Evolutionary conservation across 2,888 invertebrate species (phyloP).

Genomic region (Cenopis cana): DNA sequence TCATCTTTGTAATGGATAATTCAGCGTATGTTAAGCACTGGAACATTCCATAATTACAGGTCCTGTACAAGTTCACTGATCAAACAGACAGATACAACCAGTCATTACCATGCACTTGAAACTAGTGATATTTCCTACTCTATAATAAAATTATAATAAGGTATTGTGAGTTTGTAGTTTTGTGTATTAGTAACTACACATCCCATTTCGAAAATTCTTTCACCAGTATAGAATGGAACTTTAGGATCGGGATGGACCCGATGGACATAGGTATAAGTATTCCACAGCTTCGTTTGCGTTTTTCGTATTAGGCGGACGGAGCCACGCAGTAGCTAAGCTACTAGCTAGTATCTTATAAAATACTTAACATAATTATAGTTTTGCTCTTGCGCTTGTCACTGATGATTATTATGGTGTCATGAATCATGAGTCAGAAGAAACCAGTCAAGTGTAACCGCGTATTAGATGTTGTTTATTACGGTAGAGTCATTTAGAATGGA

Average conservation of each 20-base stretch:
- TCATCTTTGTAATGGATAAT: slow-evolving; percentile 13
- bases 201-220: too few species aligned
- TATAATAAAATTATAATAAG: too few species aligned
- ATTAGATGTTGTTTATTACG: slow-evolving; percentile 10
- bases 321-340: neutral
- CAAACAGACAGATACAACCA: slow-evolving; percentile 20
- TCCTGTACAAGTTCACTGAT: slow-evolving; percentile 20
- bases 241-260: too few species aligned
- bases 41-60: slow-evolving; percentile 33
- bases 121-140: neutral
- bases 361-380: slow-evolving; percentile 16
- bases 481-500: slow-evolving; percentile 16
- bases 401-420: slow-evolving; percentile 12
- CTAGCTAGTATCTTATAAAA: neutral
- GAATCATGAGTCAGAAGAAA: neutral
- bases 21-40: slow-evolving; percentile 5
- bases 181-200: too few species aligned
- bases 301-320: neutral
- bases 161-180: too few species aligned
- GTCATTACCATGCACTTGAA: slow-evolving; percentile 30
- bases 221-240: too few species aligned
- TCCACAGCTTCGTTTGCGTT: too few species aligned
- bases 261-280: too few species aligned
- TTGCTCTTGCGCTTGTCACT: neutral
- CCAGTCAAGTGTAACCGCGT: slow-evolving; percentile 19